Evolutionary conservation across 2,888 invertebrate species (phyloP), one percentile per base, ranked within the genome.

Genomic region (Panzeria rudis): DNA sequence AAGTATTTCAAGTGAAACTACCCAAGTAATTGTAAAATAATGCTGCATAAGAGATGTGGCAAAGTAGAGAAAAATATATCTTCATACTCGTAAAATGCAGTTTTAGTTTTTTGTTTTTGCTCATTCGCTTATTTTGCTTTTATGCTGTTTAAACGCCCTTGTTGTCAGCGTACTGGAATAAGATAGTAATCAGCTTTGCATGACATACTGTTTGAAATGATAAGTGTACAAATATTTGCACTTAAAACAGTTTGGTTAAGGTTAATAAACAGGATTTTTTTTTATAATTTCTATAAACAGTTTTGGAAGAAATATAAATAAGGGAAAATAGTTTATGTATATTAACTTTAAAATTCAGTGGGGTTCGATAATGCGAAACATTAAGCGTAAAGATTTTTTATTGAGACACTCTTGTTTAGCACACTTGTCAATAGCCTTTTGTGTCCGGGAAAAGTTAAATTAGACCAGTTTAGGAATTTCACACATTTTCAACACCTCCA

Each of bases 21-120:
- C 54, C 44, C 75, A 47, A 81, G 61, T 69, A 76, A 82, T 62
- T 61, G 59, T 23, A 35, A 82, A 82, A 69, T 76, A 54, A 69
- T 69, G 62, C 41, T 56, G 29, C 15, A 29, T 2, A 23, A 47
- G 35, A 64, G 15, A 52, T 68, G 64, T 47, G 13, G 17, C 23
- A 50, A 29, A 20, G 15, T 9, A n/a, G 15, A 38, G 25, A 47
- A 38, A 75, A n/a, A n/a, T n/a, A n/a, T n/a, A n/a, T n/a, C n/a
- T n/a, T n/a, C n/a, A n/a, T n/a, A n/a, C n/a, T 29, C 41, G 20
- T 20, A 7, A 66, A 54, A 20, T 66, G 20, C 15, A 32, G 2
- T 44, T n/a, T n/a, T n/a, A n/a, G 15, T 52, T 38, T 54, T 32
- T 38, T 44, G 23, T 38, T 62, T 25, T 71, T 47, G 69, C 7